Percentiles rank a stretch among this genome's conserved stretches.
phyloP scores from a whole-genome alignment of 2,113 vertebrate genomes.

The Thalassarche chlororhynchos region DNA sequence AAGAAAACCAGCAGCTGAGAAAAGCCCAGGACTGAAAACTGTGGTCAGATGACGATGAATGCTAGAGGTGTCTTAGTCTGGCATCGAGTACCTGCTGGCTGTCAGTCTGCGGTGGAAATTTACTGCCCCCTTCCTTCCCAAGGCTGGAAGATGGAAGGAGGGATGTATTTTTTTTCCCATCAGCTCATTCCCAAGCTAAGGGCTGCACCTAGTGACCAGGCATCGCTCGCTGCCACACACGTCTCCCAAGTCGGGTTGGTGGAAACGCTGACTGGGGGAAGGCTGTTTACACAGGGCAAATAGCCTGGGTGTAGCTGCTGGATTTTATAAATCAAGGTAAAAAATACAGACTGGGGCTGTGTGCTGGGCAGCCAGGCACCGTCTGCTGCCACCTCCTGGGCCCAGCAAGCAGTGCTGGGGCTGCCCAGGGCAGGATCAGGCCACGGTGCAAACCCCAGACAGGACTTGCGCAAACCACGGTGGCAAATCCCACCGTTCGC shows the following conservation, averaged over 20 bases:
- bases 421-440: not conserved
- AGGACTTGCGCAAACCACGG: too few relatives aligned
- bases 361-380: not conserved
- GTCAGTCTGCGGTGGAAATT: not conserved
- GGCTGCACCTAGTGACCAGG: not conserved
- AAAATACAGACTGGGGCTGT: rapidly evolving
- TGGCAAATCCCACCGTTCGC: rapidly evolving
- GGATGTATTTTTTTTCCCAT: rapidly evolving
- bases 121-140: not conserved
- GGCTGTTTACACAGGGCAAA: not conserved
- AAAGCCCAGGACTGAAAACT: not conserved
- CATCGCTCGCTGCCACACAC: not conserved
- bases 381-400: constrained; percentile 55
- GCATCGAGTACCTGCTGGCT: not conserved
- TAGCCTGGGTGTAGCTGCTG: not conserved
- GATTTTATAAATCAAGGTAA: rapidly evolving
- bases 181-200: not conserved
- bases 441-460: rapidly evolving
- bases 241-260: not conserved
- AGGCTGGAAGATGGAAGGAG: not conserved
- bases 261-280: not conserved
- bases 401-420: not conserved
- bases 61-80: not conserved
- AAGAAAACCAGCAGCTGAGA: not conserved
- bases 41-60: rapidly evolving